Evolutionary conservation across 1,140 invertebrate genomes (phyloP), one percentile per base, ranked within the genome.

Genomic region (Archegozetes longisetosus): DNA sequence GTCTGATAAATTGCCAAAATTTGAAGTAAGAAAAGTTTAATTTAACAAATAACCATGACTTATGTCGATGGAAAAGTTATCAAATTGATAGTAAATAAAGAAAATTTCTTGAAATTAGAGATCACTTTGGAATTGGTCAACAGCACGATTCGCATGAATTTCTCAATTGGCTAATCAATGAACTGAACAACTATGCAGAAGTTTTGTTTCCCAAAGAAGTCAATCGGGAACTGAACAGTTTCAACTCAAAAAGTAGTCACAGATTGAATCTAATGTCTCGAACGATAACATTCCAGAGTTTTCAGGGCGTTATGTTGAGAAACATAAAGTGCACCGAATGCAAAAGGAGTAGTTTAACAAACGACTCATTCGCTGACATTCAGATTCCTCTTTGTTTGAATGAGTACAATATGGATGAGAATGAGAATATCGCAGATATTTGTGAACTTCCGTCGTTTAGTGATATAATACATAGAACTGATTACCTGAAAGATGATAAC

Each of bases 131-230:
- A 46, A 49, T 52, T 46, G 60, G 54, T 32, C 53, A 55, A 28
- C 60, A 61, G 24, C 60, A 61, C 27, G 60, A 61, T 61, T 53
- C 53, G 6, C 60, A 61, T 52, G 60, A 61, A 56, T 28, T 61
- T 1, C 46, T 53, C 32, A 17, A 40, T 40, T 40, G 32, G 32
- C 17, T 40, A 17, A 17, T 40, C 32, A 40, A 40, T 17, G 32
- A 40, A 40, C 32, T 40, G 6, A 40, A 40, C 32, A 40, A 17
- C 6, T 40, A 40, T 17, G 32, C 32, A 40, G 6, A 6, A 6
- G 17, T 40, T 40, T 17, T 6, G 32, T 40, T n/a, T n/a, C n/a
- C n/a, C n/a, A n/a, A n/a, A n/a, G n/a, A n/a, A n/a, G n/a, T n/a
- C n/a, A n/a, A n/a, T n/a, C n/a, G n/a, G n/a, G n/a, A n/a, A n/a